These are phyloP conservation scores for Sesamia nonagrioides DNA, from an alignment of 1,140 invertebrate species.

Conservation along the genomic window DNA sequence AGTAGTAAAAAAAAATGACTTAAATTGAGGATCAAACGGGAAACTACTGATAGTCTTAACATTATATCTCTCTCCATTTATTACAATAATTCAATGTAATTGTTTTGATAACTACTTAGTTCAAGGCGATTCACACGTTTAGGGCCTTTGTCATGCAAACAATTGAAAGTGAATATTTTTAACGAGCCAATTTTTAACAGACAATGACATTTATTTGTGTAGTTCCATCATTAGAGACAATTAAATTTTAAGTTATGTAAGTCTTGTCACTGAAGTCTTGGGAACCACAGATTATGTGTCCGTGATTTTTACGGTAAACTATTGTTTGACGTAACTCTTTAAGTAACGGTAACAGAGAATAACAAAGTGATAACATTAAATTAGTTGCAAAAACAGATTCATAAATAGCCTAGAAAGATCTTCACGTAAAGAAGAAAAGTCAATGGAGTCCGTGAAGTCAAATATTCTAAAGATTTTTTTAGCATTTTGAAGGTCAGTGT, in stretches of 20 bases:
- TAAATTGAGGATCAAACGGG: background rate
- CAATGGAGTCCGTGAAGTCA: too few relatives aligned
- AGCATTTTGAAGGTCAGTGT: background rate
- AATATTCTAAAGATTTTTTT: background rate
- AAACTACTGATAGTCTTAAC: slow-evolving; percentile 25
- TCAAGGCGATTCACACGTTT: slow-evolving; percentile 50
- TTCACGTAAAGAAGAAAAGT: background rate
- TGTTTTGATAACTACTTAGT: slow-evolving; percentile 38
- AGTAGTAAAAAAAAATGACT: background rate
- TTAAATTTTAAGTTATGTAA: slow-evolving; percentile 45
- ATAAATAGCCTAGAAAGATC: slow-evolving; percentile 14
- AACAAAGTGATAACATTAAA: background rate
- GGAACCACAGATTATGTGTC: slow-evolving; percentile 3
- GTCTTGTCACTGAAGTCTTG: slow-evolving; percentile 17
- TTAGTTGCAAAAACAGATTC: slow-evolving; percentile 21
- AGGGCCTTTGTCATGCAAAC: slow-evolving; percentile 46
- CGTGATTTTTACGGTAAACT: slow-evolving; percentile 6
- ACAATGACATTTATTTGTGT: slow-evolving; percentile 44
- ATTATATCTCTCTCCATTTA: slow-evolving; percentile 41
- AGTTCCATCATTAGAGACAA: slow-evolving; percentile 40
- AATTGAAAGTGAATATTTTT: slow-evolving; percentile 47
- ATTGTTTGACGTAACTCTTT: slow-evolving; percentile 36
- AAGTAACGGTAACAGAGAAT: background rate
- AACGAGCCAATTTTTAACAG: slow-evolving; percentile 35
- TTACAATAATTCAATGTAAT: slow-evolving; percentile 47